Evolutionary conservation across 2,888 invertebrate genomes (phyloP).

Genomic region (Zootermopsis nevadensis): DNA sequence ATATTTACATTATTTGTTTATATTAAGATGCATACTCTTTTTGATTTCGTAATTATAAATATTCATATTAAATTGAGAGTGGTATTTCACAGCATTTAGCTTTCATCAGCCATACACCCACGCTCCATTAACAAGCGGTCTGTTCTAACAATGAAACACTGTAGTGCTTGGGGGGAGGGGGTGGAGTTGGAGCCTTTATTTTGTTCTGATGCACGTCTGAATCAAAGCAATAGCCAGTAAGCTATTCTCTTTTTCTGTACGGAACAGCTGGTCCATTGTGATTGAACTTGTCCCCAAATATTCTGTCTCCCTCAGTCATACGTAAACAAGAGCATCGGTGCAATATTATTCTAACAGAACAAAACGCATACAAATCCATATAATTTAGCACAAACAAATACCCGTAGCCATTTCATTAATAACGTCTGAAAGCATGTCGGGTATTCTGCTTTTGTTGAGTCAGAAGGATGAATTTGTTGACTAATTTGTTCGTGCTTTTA

Average conservation of each 20-base stretch:
- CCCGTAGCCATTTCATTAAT: conserved; percentile 24
- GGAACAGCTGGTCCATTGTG: conserved; percentile 40
- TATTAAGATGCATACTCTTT: background rate
- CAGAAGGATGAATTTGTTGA: background rate
- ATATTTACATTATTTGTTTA: no score
- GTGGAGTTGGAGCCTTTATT: background rate
- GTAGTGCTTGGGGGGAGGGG: background rate
- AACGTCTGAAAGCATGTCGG: background rate
- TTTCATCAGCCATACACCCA: conserved; percentile 25
- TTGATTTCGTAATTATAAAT: background rate
- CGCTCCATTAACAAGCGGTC: conserved; percentile 37
- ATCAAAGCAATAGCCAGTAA: conserved; percentile 32
- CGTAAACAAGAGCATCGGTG: background rate
- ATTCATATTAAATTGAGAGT: background rate
- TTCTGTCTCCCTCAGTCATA: conserved; percentile 1
- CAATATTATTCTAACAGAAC: conserved; percentile 22
- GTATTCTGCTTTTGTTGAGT: background rate
- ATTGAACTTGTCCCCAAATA: conserved; percentile 36
- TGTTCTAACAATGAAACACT: conserved; percentile 7
- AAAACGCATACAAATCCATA: conserved; percentile 20
- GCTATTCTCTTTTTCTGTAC: conserved; percentile 34
- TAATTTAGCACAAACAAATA: conserved; percentile 24
- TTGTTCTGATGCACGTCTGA: background rate
- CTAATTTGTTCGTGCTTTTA: background rate
- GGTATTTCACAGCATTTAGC: conserved; percentile 27